A percentile compares a stretch with the other conserved stretches of the same genome.
phyloP scores from a whole-genome alignment of 2,888 invertebrate species.

The Conchocele bisecta region DNA sequence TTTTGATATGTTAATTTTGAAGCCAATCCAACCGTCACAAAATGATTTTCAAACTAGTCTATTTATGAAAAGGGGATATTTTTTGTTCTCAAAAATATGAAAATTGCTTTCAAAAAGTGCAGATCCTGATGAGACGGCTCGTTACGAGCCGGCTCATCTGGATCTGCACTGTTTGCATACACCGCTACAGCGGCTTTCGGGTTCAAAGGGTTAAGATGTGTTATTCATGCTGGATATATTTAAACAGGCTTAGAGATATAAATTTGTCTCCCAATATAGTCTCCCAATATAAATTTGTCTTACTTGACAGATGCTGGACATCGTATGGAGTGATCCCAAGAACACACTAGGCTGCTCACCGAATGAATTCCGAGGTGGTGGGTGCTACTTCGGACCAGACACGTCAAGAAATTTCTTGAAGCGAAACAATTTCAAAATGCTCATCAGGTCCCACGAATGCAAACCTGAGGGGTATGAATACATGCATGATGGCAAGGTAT shows the following conservation, averaged over 20 bases:
- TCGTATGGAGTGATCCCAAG: conserved; percentile 96
- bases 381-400: conserved; percentile 96
- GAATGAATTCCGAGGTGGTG: conserved; percentile 91
- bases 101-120: no score
- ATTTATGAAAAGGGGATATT: no score
- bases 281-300: neutral
- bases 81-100: no score
- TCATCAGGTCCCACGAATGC: conserved; percentile 96
- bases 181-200: no score
- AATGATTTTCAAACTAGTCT: no score
- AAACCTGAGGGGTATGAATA: conserved; percentile 96
- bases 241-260: neutral
- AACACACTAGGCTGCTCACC: conserved; percentile 76
- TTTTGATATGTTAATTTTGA: no score
- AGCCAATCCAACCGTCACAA: no score
- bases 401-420: conserved; percentile 91
- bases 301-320: conserved; percentile 90
- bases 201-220: no score
- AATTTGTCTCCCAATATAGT: neutral
- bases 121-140: no score
- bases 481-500: conserved; percentile 91
- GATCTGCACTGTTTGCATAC: no score
- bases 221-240: no score
- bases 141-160: no score
- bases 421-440: conserved; percentile 89